Evolutionary conservation across 30 jellyfish, hydroid and myxozoan species (phyloP).

Genomic region (Aurelia sp.): DNA sequence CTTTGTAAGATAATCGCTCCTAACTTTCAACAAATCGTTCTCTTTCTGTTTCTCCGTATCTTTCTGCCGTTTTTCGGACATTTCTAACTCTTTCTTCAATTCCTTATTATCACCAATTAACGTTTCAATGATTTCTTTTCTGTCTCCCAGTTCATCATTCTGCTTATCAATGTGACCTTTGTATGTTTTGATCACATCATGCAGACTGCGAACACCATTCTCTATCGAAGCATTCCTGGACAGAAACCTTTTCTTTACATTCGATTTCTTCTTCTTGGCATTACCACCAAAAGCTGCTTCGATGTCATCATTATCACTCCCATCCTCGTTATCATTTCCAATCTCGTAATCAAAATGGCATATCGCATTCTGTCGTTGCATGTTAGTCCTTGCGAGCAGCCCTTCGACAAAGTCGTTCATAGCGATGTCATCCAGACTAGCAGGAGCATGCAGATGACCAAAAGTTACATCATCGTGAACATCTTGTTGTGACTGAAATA

Average conservation of each 20-base stretch:
- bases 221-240: not conserved
- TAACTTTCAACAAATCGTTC: not conserved
- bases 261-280: not conserved
- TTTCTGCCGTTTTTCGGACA: slow-evolving; percentile 15
- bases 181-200: not conserved
- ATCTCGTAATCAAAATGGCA: slow-evolving; percentile 35
- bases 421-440: not conserved
- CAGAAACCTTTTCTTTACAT: not conserved
- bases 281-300: slow-evolving; percentile 10
- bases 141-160: slow-evolving; percentile 16
- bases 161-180: slow-evolving; percentile 9
- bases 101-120: slow-evolving; percentile 40
- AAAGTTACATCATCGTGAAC: slow-evolving; percentile 48
- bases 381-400: slow-evolving; percentile 56
- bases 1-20: not conserved
- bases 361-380: slow-evolving; percentile 24
- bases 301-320: not conserved
- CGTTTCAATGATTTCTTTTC: slow-evolving; percentile 5
- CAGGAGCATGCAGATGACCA: slow-evolving; percentile 57
- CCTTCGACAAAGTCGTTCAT: slow-evolving; percentile 23
- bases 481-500: slow-evolving; percentile 41
- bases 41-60: slow-evolving; percentile 9
- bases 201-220: not conserved
- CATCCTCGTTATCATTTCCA: slow-evolving; percentile 42
- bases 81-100: slow-evolving; percentile 45